Conservation (phyloP, 2,797 vertebrate species). For the Meda fulgida region DNA sequence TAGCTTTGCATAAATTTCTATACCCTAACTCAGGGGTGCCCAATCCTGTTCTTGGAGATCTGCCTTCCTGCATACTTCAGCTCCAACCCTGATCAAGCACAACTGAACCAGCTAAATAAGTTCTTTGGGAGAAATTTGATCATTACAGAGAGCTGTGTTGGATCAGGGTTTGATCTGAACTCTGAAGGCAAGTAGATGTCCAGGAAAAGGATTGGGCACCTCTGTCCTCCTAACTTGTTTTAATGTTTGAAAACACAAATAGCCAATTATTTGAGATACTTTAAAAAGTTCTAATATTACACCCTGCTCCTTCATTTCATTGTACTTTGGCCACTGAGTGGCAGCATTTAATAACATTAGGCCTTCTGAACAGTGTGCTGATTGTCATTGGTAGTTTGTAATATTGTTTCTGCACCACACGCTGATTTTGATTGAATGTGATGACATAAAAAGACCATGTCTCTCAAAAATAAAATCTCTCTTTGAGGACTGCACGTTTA, state of each 20-base stretch:
- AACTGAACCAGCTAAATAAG: not conserved
- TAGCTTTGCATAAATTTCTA: not conserved
- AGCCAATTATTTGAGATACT: not conserved
- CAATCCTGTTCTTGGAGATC: not conserved
- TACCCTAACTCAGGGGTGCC: not conserved
- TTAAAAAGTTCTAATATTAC: not conserved
- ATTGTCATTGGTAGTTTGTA: not conserved
- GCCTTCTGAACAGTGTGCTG: not conserved
- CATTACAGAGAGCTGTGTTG: not conserved
- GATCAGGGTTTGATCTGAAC: not conserved
- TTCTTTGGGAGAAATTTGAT: not conserved
- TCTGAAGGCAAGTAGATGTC: not conserved
- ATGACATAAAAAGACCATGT: not conserved
- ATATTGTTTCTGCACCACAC: not conserved
- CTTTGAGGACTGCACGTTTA: not conserved
- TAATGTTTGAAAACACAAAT: not conserved
- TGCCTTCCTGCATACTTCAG: not conserved
- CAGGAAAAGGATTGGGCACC: not conserved
- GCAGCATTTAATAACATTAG: constrained; percentile 22
- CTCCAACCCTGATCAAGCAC: not conserved
- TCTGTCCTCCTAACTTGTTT: not conserved
- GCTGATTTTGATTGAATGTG: not conserved
- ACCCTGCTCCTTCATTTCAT: not conserved
- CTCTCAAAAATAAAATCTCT: too few species aligned
- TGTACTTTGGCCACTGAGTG: constrained; percentile 17